Percentiles rank a stretch among this genome's conserved stretches.
These are phyloP conservation scores for Mya arenaria DNA, from an alignment of 1,140 invertebrate species.

Conservation along the genomic window DNA sequence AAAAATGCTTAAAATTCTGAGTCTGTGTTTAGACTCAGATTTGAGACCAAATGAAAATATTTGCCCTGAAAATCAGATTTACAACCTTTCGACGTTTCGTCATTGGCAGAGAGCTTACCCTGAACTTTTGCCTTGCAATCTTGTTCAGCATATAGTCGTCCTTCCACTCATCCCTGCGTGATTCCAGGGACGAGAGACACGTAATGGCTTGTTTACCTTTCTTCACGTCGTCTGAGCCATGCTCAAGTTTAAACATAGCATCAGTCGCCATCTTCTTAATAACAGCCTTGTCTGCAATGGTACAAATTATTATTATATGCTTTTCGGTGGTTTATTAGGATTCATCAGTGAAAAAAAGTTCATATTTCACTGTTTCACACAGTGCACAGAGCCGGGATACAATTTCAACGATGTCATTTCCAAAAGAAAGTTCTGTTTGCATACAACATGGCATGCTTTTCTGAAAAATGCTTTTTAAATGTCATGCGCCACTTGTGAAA, in stretches of 20 bases:
- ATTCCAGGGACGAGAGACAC: constrained; percentile 88
- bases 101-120: too few species aligned
- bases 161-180: constrained; percentile 91
- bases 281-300: constrained; percentile 86
- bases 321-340: background rate
- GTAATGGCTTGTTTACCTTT: constrained; percentile 88
- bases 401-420: too few species aligned
- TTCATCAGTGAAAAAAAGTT: background rate
- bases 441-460: too few species aligned
- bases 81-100: too few species aligned
- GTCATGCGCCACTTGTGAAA: too few species aligned
- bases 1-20: too few species aligned
- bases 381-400: background rate
- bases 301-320: background rate
- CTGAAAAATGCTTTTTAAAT: too few species aligned
- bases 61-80: too few species aligned
- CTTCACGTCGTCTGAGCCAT: constrained; percentile 91
- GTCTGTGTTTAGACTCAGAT: too few species aligned
- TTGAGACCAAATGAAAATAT: too few species aligned
- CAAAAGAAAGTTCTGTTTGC: too few species aligned
- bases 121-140: constrained; percentile 90
- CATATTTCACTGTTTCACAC: background rate
- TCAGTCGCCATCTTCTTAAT: constrained; percentile 94
- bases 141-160: constrained; percentile 96
- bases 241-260: constrained; percentile 98